Evolutionary conservation across 2,113 vertebrate genomes (phyloP), one percentile per base, ranked within the genome.

Genomic region (Narcine bancroftii): DNA sequence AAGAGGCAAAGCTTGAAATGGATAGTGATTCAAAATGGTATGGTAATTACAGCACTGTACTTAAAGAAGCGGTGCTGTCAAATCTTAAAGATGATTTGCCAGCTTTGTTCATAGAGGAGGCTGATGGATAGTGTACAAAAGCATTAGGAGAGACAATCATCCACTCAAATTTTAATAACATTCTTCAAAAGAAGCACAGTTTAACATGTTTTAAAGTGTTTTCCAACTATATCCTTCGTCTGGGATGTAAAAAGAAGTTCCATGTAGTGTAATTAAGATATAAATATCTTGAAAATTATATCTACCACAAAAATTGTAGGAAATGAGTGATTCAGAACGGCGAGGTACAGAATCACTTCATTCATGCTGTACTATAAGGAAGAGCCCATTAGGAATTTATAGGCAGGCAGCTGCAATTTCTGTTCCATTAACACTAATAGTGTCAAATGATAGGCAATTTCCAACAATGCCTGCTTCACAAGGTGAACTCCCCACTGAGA

Each of bases 401-500:
- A 13, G 81, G 50, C 60, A 56, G 36, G 53, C 53, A 87, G 53
- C 81, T 87, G 17, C 56, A 87, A 87, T 87, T 87, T 87, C 36
- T 60, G 53, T 87, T 87, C 81, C 81, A 63, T 87, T 87, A 63
- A 87, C n/a, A 87, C n/a, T 21, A 87, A 56, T 60, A n/a, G 81
- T 87, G 81, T 15, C 81, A 87, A 60, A 39, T 87, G 33, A 36
- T 53, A 87, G 33, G 15, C 79, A 83, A 63, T 63, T 36, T 36
- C 15, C 33, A 33, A 85, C 7, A n/a, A 21, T 85, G 17, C 81
- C n/a, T 21, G 15, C 81, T 17, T 19, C 19, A 24, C 15, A 63
- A 60, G 33, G 11, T 60, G 81, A 2, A 19, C 56, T 60, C 53
- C 47, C 81, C 13, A 39, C 15, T 7, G 81, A 19, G 81, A 87